A percentile compares a stretch with the other conserved stretches of the same genome.
phyloP scores from a whole-genome alignment of 1,140 invertebrate genomes.

The Drosophila sulfurigaster region DNA sequence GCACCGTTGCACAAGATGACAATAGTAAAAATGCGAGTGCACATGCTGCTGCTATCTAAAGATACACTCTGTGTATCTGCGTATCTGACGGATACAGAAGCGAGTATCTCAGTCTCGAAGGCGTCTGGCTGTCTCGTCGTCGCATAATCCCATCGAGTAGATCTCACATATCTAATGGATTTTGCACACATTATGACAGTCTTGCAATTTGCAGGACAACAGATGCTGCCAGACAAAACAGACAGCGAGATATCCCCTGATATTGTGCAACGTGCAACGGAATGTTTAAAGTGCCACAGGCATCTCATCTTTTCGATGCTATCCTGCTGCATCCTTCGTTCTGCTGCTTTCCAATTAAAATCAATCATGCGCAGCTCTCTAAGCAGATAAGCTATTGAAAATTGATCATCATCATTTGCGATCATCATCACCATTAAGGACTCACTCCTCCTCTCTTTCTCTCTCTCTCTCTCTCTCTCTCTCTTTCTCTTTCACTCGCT shows the following conservation, averaged over 20 bases:
- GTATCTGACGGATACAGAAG: background rate
- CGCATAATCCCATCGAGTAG: constrained; percentile 66
- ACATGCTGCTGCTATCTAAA: constrained; percentile 24
- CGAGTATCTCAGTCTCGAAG: background rate
- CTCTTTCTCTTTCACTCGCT: constrained; percentile 18
- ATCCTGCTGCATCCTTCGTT: constrained; percentile 18
- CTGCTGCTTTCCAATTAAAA: constrained; percentile 70
- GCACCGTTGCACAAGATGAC: constrained; percentile 17
- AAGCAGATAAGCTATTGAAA: constrained; percentile 67
- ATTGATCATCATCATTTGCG: constrained; percentile 51
- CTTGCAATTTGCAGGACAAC: constrained; percentile 49
- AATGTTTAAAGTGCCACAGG: constrained; percentile 35
- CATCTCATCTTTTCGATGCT: constrained; percentile 50
- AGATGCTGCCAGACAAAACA: constrained; percentile 32
- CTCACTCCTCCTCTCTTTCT: constrained; percentile 8
- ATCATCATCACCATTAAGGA: constrained; percentile 31
- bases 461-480: constrained; percentile 9
- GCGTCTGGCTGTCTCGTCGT: constrained; percentile 10
- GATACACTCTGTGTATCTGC: background rate
- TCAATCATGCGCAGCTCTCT: constrained; percentile 66
- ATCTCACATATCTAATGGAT: constrained; percentile 81
- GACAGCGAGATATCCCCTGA: constrained; percentile 62
- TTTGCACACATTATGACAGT: constrained; percentile 71
- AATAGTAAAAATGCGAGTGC: constrained; percentile 5
- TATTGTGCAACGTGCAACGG: constrained; percentile 51